A percentile compares a stretch with the other conserved stretches of the same genome.
These are phyloP conservation scores for Muscicapa striata DNA, from an alignment of 2,797 vertebrate genomes.

Conservation along the genomic window DNA sequence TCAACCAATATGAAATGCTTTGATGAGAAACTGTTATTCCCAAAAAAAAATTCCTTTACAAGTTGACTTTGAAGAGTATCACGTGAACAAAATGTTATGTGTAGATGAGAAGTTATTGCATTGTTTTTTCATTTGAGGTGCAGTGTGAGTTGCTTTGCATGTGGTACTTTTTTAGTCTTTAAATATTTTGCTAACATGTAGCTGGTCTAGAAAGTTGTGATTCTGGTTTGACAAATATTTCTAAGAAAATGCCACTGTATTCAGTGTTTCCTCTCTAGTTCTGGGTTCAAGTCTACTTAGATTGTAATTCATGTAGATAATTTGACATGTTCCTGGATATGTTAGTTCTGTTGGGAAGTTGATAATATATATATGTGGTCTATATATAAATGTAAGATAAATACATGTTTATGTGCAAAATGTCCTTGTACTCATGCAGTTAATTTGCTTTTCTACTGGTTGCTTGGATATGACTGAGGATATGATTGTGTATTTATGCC, in stretches of 20 bases:
- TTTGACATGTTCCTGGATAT: neutral
- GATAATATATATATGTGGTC: neutral
- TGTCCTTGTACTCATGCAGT: neutral
- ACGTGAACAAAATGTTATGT: neutral
- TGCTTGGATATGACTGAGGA: neutral
- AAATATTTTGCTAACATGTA: neutral
- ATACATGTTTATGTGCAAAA: neutral
- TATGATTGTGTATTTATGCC: neutral
- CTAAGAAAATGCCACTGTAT: neutral
- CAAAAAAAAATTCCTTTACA: neutral
- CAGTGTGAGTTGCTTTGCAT: neutral
- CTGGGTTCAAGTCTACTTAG: neutral
- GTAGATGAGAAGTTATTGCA: neutral
- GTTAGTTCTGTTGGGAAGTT: neutral
- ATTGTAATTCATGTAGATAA: neutral
- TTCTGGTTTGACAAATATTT: neutral
- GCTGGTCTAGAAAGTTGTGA: neutral
- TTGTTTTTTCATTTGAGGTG: neutral
- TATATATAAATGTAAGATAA: neutral
- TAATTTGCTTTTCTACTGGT: neutral
- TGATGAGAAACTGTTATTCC: neutral
- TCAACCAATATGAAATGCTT: neutral
- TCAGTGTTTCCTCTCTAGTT: neutral
- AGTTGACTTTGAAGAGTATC: neutral
- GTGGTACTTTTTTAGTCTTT: neutral